Conservation (phyloP, 2,888 invertebrate genomes). For the Osedax frankpressi region DNA sequence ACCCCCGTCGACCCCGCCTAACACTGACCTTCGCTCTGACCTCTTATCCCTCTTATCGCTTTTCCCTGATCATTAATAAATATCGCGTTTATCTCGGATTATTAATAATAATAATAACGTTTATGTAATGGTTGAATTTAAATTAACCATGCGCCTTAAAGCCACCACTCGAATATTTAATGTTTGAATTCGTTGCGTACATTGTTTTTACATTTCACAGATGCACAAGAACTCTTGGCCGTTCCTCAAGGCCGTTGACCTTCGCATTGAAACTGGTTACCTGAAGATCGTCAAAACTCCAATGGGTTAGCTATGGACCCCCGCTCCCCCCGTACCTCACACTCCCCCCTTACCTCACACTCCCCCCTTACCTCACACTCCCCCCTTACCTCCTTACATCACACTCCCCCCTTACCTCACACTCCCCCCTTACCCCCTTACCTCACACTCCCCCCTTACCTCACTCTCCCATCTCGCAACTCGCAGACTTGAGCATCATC, state of each 20-base stretch:
- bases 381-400: not conserved
- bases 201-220: constrained; percentile 50
- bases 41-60: not conserved
- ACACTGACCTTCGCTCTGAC: not conserved
- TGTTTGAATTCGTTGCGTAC: no score
- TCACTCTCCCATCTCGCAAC: not conserved
- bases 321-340: not conserved
- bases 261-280: constrained; percentile 87
- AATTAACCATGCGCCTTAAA: no score
- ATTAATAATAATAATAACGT: no score
- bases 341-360: not conserved
- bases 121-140: no score
- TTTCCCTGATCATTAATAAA: no score
- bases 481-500: not conserved
- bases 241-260: constrained; percentile 91
- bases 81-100: no score
- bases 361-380: not conserved
- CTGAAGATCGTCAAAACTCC: constrained; percentile 56
- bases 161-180: no score
- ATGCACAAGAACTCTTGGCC: constrained; percentile 92
- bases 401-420: not conserved
- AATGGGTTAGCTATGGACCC: constrained; percentile 41
- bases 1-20: not conserved
- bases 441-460: not conserved
- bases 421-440: not conserved